phyloP scores from a whole-genome alignment of 1,140 invertebrate genomes.

The Lordiphosa mommai region DNA sequence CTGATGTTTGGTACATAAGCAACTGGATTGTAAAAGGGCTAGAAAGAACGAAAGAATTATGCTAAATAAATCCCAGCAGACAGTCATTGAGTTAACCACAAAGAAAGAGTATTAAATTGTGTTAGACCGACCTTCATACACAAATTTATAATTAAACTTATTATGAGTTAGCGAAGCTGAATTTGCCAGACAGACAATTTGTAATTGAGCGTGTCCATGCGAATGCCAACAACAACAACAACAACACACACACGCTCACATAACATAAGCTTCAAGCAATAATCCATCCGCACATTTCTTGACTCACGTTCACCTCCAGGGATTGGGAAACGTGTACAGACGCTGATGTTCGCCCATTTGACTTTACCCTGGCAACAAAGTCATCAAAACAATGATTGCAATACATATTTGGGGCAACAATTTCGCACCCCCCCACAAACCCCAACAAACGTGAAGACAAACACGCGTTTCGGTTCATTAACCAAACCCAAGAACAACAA shows the following conservation, averaged over 20 bases:
- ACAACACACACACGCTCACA: constrained; percentile 14
- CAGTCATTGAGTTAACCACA: neutral
- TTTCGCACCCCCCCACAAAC: constrained; percentile 48
- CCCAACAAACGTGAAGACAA: constrained; percentile 51
- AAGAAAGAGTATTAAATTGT: neutral
- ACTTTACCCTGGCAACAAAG: constrained; percentile 61
- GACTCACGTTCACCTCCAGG: constrained; percentile 11
- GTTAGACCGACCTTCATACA: constrained; percentile 2
- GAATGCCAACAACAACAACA: constrained; percentile 6
- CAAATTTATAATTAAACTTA: constrained; percentile 47
- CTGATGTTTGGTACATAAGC: no score
- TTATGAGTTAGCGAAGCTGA: constrained; percentile 40
- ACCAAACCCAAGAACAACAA: constrained; percentile 70
- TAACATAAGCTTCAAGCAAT: constrained; percentile 51
- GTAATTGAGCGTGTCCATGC: constrained; percentile 13
- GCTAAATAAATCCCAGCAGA: no score
- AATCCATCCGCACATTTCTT: constrained; percentile 45
- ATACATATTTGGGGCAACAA: constrained; percentile 52
- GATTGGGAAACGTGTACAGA: constrained; percentile 17
- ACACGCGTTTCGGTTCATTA: constrained; percentile 75
- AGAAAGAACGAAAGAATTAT: no score
- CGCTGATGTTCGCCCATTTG: constrained; percentile 43
- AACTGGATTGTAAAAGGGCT: no score
- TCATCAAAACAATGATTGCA: constrained; percentile 75
- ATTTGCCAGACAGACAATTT: constrained; percentile 41